Evolutionary conservation across 2,113 vertebrate species (phyloP), one percentile per base, ranked within the genome.

Genomic region (Rhinoderma darwinii): DNA sequence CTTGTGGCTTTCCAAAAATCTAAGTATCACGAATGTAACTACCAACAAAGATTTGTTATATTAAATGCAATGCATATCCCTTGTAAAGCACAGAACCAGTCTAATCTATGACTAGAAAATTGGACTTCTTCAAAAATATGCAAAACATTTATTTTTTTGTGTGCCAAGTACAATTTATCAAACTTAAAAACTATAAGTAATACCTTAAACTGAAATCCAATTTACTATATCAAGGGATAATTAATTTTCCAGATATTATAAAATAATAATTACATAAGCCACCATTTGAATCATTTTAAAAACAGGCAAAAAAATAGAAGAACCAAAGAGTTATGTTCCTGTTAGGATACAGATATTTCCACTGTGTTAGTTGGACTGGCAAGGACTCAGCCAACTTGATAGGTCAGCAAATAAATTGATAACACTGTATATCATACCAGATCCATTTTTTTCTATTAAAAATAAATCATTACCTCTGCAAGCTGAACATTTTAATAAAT

Each of bases 181-280:
- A 3, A 11, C 25, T 54, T 27, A 35, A 39, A 59, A 80, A 59
- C 54, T 56, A 22, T 27, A 81, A 27, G 37, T 41, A 3, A 81
- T 63, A 18, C 35, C 63, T 22, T 61, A 37, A 79, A n/a, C 27
- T n/a, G 32, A 54, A 61, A 41, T 27, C 11, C 22, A 61, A 15
- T 8, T 12, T 61, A 39, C 25, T 41, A 78, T 56, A 74, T 47
- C 17, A 27, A 11, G 41, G 17, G 50, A 78, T 78, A 59, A 80
- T 80, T 59, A 20, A 59, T 80, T 80, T 80, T 59, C 77, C 54
- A 81, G 78, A 18, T 63, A 81, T 81, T 41, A 32, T n/a, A n/a
- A n/a, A n/a, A n/a, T n/a, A n/a, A n/a, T n/a, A n/a, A n/a, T n/a
- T n/a, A n/a, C n/a, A n/a, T n/a, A n/a, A n/a, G n/a, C n/a, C n/a